Conservation (phyloP, 64 coral and sea anemone species). For the Dendronephthya gigantea region DNA sequence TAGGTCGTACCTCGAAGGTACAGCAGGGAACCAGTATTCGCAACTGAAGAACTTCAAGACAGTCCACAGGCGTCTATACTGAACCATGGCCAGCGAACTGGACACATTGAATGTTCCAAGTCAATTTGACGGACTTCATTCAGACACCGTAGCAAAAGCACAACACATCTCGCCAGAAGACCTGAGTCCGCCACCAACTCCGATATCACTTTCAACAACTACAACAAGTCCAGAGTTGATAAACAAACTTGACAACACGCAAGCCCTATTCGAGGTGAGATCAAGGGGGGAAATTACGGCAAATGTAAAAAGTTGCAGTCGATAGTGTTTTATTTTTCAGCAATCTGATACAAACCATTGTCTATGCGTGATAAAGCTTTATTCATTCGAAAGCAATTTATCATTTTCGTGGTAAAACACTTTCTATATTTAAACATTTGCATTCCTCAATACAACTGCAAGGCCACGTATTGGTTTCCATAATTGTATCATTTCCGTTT, state of each 20-base stretch:
- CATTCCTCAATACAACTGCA: no score
- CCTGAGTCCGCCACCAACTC: not conserved
- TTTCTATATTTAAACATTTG: no score
- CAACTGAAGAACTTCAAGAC: no score
- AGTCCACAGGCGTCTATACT: not conserved
- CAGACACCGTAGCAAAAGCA: not conserved
- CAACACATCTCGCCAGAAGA: not conserved
- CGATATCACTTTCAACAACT: not conserved
- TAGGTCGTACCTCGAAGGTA: not conserved
- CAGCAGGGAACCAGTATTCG: no score
- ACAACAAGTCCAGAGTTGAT: not conserved
- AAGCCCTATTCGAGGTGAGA: not conserved
- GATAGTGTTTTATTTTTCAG: no score
- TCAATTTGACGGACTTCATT: not conserved
- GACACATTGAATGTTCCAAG: not conserved
- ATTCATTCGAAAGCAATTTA: no score
- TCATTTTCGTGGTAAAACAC: no score
- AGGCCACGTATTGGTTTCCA: no score
- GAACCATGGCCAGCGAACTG: not conserved
- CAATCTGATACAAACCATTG: no score
- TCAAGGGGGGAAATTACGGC: not conserved
- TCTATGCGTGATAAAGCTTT: no score
- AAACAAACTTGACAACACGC: not conserved
- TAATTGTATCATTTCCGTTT: no score
- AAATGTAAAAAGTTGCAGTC: not conserved